Evolutionary conservation across 2,888 invertebrate species (phyloP).

Genomic region (Sipha maydis): DNA sequence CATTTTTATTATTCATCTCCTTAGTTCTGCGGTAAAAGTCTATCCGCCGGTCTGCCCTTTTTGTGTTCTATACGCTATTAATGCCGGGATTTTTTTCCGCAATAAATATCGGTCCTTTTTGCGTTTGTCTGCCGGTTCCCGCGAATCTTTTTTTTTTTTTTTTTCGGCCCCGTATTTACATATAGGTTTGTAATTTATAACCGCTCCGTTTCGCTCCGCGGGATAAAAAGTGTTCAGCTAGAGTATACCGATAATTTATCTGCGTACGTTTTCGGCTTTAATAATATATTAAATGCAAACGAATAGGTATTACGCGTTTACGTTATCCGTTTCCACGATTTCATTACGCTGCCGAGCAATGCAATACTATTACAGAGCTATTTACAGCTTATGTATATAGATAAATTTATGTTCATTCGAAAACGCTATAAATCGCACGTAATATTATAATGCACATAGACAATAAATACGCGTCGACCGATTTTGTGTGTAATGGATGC

Average conservation of each 20-base stretch:
- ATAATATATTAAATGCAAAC: background rate
- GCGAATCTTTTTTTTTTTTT: constrained; percentile 36
- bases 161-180: constrained; percentile 42
- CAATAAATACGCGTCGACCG: background rate
- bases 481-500: too few species aligned
- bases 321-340: constrained; percentile 13
- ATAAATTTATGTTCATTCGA: background rate
- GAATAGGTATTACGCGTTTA: constrained; percentile 3
- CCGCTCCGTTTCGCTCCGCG: constrained; percentile 13
- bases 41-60: constrained; percentile 38
- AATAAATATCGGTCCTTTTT: constrained; percentile 48
- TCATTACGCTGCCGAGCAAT: background rate
- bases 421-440: background rate
- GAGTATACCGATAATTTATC: constrained; percentile 23
- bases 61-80: constrained; percentile 43
- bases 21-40: constrained; percentile 26
- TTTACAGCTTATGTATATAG: background rate
- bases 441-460: background rate
- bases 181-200: constrained; percentile 43
- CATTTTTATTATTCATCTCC: constrained; percentile 28
- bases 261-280: constrained; percentile 30
- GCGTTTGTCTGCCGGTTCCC: constrained; percentile 25
- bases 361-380: background rate
- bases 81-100: constrained; percentile 44
- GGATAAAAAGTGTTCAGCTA: constrained; percentile 34